A percentile compares a stretch with the other conserved stretches of the same genome.
These are phyloP conservation scores for Mercenaria mercenaria DNA, from an alignment of 1,140 invertebrate genomes.

Conservation along the genomic window DNA sequence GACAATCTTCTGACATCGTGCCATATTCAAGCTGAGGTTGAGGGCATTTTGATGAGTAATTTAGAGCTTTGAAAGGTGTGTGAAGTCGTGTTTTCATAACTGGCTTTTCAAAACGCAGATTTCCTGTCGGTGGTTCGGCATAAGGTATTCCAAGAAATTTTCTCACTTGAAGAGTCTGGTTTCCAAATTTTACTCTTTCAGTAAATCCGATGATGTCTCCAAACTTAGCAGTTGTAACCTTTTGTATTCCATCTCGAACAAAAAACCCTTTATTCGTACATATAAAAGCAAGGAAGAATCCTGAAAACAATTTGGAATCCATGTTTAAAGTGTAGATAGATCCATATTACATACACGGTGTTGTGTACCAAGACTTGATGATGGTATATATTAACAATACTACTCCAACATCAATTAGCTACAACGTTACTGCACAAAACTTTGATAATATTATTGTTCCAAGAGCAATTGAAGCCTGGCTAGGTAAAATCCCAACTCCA, in stretches of 20 bases:
- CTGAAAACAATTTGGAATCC: no score
- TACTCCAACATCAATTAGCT: neutral
- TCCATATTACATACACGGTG: constrained; percentile 48
- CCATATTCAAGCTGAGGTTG: neutral
- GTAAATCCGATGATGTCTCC: no score
- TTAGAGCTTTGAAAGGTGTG: constrained; percentile 91
- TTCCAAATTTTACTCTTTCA: neutral
- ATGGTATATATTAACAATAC: neutral
- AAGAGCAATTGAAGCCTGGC: constrained; percentile 55
- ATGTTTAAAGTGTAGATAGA: constrained; percentile 70
- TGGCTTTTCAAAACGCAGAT: constrained; percentile 91
- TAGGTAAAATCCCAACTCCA: neutral
- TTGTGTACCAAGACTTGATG: constrained; percentile 28
- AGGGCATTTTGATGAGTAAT: constrained; percentile 88
- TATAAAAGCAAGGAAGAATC: neutral
- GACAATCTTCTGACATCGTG: constrained; percentile 93
- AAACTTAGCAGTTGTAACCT: neutral
- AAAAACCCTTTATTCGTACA: neutral
- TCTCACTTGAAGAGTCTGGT: neutral
- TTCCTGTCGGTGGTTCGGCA: no score
- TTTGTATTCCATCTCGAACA: neutral
- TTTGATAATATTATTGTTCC: constrained; percentile 31
- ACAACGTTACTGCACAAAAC: neutral
- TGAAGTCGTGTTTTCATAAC: constrained; percentile 92
- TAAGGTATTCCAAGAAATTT: no score